phyloP scores from a whole-genome alignment of 2,113 vertebrate species.

The Gambusia holbrooki region DNA sequence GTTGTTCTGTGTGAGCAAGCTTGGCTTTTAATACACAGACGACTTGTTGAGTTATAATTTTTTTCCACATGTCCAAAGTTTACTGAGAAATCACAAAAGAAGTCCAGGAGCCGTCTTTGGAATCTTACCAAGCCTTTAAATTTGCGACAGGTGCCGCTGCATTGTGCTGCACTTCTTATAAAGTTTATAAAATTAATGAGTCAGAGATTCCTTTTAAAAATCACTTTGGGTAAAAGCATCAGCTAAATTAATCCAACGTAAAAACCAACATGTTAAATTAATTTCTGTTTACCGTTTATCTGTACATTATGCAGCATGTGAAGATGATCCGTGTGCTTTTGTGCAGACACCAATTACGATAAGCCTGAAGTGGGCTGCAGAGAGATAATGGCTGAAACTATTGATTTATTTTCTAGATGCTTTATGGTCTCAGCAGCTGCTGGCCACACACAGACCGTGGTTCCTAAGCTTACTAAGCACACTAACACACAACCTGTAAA shows the following conservation, averaged over 20 bases:
- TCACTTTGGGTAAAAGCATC: constrained; percentile 1
- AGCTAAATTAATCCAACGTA: constrained; percentile 6
- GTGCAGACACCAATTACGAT: constrained; percentile 41
- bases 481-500: background rate
- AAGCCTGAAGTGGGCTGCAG: constrained; percentile 47
- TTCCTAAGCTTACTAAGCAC: constrained; percentile 20
- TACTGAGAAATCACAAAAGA: background rate
- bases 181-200: background rate
- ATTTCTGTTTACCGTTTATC: constrained; percentile 24
- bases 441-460: constrained; percentile 32
- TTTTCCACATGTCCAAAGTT: background rate
- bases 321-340: constrained; percentile 32
- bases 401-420: constrained; percentile 56
- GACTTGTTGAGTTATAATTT: background rate
- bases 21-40: background rate
- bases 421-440: constrained; percentile 37
- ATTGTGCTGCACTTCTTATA: background rate
- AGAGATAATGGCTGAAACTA: constrained; percentile 64
- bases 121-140: background rate
- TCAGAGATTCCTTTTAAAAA: background rate
- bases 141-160: background rate
- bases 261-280: constrained; percentile 34
- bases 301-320: constrained; percentile 48
- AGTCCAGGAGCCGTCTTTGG: background rate
- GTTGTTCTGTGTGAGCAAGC: too few relatives aligned